phyloP scores from a whole-genome alignment of 2,113 vertebrate species.

The Myiozetetes cayanensis region DNA sequence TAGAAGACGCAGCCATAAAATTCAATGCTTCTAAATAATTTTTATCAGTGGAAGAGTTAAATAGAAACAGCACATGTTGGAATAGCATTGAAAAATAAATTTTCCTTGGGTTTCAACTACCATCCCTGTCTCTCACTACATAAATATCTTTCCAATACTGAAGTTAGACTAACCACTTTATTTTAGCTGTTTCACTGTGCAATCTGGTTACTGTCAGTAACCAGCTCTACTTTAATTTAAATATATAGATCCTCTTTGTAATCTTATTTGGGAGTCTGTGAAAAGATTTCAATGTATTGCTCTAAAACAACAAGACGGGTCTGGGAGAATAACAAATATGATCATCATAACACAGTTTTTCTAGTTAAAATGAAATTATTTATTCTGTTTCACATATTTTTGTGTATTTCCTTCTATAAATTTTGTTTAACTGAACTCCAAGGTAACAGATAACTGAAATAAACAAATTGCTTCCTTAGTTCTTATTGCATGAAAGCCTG shows the following conservation, averaged over 20 bases:
- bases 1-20: background rate
- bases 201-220: background rate
- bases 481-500: background rate
- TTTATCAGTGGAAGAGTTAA: background rate
- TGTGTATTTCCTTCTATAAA: background rate
- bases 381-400: background rate
- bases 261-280: background rate
- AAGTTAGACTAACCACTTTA: background rate
- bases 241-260: background rate
- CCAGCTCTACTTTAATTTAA: background rate
- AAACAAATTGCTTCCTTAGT: background rate
- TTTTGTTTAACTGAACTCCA: background rate
- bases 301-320: background rate
- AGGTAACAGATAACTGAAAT: background rate
- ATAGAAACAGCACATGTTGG: background rate
- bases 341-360: background rate
- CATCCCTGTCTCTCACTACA: background rate
- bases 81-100: background rate
- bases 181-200: background rate
- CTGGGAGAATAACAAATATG: background rate
- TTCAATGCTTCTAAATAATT: background rate
- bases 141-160: background rate
- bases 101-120: background rate
- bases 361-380: background rate
- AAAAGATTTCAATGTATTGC: background rate